phyloP scores from a whole-genome alignment of 1,140 invertebrate genomes.

The Bombus affinis region DNA sequence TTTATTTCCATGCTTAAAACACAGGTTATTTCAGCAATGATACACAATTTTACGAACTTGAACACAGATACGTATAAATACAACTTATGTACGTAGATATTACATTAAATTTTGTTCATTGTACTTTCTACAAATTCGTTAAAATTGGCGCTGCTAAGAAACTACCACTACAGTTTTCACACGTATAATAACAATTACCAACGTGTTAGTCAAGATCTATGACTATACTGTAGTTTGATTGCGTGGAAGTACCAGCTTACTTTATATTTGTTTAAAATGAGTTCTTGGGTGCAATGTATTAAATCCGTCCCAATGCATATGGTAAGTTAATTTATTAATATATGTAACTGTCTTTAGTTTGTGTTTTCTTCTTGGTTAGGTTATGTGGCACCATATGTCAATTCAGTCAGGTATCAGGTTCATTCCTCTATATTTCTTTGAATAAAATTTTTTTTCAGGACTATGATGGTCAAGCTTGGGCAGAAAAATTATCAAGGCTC shows the following conservation, averaged over 20 bases:
- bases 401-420: background rate
- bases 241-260: background rate
- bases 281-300: slow-evolving; percentile 74
- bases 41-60: background rate
- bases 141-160: background rate
- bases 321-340: slow-evolving; percentile 75
- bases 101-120: background rate
- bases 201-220: background rate
- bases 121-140: background rate
- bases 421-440: background rate
- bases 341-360: no score
- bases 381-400: slow-evolving; percentile 16
- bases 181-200: background rate
- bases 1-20: background rate
- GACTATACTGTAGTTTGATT: background rate
- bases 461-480: slow-evolving; percentile 94
- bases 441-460: slow-evolving; percentile 84
- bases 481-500: slow-evolving; percentile 93
- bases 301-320: slow-evolving; percentile 85
- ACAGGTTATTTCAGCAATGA: background rate
- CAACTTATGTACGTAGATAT: background rate
- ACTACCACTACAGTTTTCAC: background rate
- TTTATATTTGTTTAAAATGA: slow-evolving; percentile 62
- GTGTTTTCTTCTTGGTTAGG: slow-evolving; percentile 2
- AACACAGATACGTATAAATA: background rate